phyloP scores from a whole-genome alignment of 2,113 vertebrate species.

The Macrotus californicus region DNA sequence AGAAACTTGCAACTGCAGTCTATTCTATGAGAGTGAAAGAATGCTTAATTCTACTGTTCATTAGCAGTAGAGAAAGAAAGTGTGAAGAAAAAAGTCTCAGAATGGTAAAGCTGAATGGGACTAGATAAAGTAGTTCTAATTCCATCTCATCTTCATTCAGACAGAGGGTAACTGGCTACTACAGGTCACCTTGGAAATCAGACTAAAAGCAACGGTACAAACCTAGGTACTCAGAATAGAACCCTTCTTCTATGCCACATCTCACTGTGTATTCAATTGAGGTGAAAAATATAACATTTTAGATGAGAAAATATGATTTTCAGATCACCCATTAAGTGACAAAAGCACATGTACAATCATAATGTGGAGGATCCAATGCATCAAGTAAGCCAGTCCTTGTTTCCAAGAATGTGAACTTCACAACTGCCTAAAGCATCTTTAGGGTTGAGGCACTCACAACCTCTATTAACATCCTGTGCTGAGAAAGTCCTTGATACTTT shows the following conservation, averaged over 20 bases:
- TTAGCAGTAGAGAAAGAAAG: background rate
- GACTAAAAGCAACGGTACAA: background rate
- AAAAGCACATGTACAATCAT: background rate
- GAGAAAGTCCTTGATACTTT: background rate
- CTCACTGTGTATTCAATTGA: background rate
- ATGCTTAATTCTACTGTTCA: background rate
- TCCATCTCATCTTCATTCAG: background rate
- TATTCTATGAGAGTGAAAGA: background rate
- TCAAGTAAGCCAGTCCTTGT: background rate
- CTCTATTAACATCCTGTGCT: background rate
- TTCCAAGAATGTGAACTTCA: background rate
- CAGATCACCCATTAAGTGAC: background rate
- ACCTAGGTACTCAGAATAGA: background rate
- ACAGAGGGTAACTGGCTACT: background rate
- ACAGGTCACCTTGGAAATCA: background rate
- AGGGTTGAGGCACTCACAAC: background rate
- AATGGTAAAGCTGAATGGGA: background rate
- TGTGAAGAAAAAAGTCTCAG: background rate
- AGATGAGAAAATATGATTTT: background rate
- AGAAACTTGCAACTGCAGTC: background rate
- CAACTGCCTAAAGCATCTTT: background rate
- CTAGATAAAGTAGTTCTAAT: background rate
- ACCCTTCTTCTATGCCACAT: background rate
- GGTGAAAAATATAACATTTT: background rate
- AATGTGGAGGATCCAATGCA: background rate